A percentile compares a stretch with the other conserved stretches of the same genome.
Evolutionary conservation across 2,888 invertebrate species (phyloP).

Genomic region (Cryptocheilus praepositus): DNA sequence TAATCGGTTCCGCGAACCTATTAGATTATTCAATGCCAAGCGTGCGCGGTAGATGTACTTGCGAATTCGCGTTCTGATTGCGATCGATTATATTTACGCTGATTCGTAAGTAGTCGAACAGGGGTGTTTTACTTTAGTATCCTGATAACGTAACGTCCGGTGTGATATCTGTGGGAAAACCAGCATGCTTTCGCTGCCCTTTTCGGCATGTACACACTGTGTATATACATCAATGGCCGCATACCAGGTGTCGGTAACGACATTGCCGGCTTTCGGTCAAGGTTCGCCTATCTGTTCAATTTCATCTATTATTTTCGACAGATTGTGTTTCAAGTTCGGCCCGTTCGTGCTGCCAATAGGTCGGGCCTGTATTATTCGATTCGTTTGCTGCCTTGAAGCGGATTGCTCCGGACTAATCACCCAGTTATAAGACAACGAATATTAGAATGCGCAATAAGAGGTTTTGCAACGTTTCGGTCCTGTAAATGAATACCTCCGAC

Average conservation of each 20-base stretch:
- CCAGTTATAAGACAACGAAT: not conserved
- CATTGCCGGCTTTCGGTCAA: constrained; percentile 54
- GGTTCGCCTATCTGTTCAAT: constrained; percentile 46
- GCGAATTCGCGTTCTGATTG: no score
- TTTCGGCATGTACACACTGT: constrained; percentile 21
- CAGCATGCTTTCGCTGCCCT: constrained; percentile 41
- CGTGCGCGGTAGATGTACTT: no score
- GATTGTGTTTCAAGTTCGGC: constrained; percentile 32
- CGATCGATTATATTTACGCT: no score
- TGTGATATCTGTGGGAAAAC: constrained; percentile 64
- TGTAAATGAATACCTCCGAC: no score
- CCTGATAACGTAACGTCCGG: constrained; percentile 46
- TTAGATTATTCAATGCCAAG: no score
- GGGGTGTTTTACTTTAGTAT: no score
- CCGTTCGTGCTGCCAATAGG: constrained; percentile 28
- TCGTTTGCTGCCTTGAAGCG: constrained; percentile 16
- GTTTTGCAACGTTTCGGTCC: no score
- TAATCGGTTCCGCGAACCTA: no score
- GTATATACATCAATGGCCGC: constrained; percentile 22
- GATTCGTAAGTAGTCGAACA: no score
- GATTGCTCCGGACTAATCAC: constrained; percentile 4
- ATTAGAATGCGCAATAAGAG: no score
- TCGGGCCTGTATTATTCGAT: no score
- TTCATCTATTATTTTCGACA: constrained; percentile 36
- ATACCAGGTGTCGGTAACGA: constrained; percentile 22